These are phyloP conservation scores for Auanema sp. DNA, from an alignment of 2,888 invertebrate species.

Conservation along the genomic window DNA sequence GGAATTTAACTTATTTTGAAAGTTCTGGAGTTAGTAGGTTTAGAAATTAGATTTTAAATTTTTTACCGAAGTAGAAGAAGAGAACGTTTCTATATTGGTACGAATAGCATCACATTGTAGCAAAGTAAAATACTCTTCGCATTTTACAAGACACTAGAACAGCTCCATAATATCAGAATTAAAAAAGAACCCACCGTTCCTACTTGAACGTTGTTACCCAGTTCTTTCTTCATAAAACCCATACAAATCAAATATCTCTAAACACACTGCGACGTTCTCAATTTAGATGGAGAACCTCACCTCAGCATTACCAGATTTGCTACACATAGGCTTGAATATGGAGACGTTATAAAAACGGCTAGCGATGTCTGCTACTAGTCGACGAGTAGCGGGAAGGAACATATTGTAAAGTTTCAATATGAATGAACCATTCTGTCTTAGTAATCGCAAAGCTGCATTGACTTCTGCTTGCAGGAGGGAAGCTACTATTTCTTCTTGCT, in stretches of 20 bases:
- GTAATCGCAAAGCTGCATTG: neutral
- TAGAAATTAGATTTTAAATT: neutral
- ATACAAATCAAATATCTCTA: slow-evolving; percentile 23
- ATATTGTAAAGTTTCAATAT: slow-evolving; percentile 24
- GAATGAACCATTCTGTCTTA: slow-evolving; percentile 15
- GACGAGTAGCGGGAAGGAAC: slow-evolving; percentile 7
- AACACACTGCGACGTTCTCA: slow-evolving; percentile 1
- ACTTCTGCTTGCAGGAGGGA: slow-evolving; percentile 13
- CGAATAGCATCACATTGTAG: slow-evolving; percentile 7
- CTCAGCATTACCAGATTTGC: slow-evolving; percentile 26
- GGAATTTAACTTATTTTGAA: neutral
- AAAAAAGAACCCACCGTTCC: neutral
- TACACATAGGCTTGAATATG: slow-evolving; percentile 25
- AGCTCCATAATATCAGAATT: neutral
- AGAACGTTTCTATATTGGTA: slow-evolving; percentile 8
- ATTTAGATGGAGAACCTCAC: slow-evolving; percentile 3
- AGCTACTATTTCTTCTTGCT: slow-evolving; percentile 18
- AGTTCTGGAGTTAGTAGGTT: neutral
- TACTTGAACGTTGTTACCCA: no score
- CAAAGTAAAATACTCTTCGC: slow-evolving; percentile 11
- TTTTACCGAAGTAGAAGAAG: neutral
- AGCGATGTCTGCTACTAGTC: slow-evolving; percentile 5
- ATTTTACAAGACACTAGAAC: slow-evolving; percentile 3
- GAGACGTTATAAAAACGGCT: slow-evolving; percentile 9
- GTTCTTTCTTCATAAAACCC: slow-evolving; percentile 4